A percentile compares a stretch with the other conserved stretches of the same genome.
Conservation (phyloP, 2,113 vertebrate species). For the Neogale vison region DNA sequence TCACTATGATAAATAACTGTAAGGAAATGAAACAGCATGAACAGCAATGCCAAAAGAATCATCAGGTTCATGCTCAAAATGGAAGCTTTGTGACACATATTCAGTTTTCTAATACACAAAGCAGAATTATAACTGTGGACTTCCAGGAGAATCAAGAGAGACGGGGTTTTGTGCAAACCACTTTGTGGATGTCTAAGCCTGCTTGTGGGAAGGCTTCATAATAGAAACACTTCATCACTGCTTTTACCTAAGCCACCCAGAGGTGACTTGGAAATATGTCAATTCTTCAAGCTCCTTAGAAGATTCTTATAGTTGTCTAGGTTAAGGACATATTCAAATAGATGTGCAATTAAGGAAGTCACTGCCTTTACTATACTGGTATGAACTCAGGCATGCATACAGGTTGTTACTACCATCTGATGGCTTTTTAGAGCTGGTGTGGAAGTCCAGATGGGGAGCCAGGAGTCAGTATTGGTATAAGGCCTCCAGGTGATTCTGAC, state of each 20-base stretch:
- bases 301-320: neutral
- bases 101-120: neutral
- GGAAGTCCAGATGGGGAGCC: neutral
- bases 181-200: neutral
- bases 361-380: neutral
- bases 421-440: neutral
- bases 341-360: neutral
- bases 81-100: neutral
- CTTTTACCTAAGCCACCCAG: neutral
- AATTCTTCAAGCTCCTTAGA: neutral
- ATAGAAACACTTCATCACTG: neutral
- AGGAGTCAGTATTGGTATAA: neutral
- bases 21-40: neutral
- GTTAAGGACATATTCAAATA: neutral
- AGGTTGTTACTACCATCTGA: neutral
- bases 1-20: neutral
- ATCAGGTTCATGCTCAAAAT: neutral
- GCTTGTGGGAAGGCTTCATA: neutral
- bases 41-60: neutral
- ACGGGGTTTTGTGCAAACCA: neutral
- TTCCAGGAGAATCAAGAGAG: neutral
- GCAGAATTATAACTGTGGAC: neutral
- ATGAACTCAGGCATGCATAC: neutral
- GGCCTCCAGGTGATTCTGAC: neutral
- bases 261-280: neutral